A percentile compares a stretch with the other conserved stretches of the same genome.
Conservation (phyloP, 2,888 invertebrate species). For the Chymomyza procnemis region DNA sequence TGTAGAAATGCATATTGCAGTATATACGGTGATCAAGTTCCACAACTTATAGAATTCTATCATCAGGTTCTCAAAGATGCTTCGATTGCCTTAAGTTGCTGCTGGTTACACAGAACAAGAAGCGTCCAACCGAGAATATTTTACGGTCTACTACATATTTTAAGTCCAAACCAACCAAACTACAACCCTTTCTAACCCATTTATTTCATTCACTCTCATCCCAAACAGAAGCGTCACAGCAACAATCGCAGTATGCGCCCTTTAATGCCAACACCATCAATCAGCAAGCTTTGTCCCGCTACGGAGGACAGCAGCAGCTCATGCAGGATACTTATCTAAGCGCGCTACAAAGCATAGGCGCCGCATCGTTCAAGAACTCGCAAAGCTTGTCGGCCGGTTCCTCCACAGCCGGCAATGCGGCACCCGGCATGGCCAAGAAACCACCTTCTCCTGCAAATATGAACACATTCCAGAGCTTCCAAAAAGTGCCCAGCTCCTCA, state of each 20-base stretch:
- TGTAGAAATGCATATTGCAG: too few relatives aligned
- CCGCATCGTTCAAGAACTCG: constrained; percentile 74
- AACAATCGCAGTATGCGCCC: constrained; percentile 77
- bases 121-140: too few relatives aligned
- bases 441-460: constrained; percentile 79
- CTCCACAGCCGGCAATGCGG: constrained; percentile 41
- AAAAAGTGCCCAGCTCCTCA: constrained; percentile 90
- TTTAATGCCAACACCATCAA: constrained; percentile 67
- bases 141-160: neutral
- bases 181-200: too few relatives aligned
- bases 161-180: neutral
- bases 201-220: constrained; percentile 25
- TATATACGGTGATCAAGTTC: too few relatives aligned
- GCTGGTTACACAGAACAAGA: too few relatives aligned
- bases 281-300: constrained; percentile 77
- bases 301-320: constrained; percentile 81
- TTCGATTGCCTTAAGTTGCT: too few relatives aligned
- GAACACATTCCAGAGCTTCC: constrained; percentile 88
- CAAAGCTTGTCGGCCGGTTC: constrained; percentile 62
- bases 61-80: too few relatives aligned
- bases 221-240: constrained; percentile 78
- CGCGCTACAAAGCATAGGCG: constrained; percentile 75
- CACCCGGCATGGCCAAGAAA: constrained; percentile 63
- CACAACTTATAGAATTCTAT: too few relatives aligned
- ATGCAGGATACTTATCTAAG: constrained; percentile 83